Conservation (phyloP, 2,888 invertebrate genomes). For the Zhuqinia jingwanae region DNA sequence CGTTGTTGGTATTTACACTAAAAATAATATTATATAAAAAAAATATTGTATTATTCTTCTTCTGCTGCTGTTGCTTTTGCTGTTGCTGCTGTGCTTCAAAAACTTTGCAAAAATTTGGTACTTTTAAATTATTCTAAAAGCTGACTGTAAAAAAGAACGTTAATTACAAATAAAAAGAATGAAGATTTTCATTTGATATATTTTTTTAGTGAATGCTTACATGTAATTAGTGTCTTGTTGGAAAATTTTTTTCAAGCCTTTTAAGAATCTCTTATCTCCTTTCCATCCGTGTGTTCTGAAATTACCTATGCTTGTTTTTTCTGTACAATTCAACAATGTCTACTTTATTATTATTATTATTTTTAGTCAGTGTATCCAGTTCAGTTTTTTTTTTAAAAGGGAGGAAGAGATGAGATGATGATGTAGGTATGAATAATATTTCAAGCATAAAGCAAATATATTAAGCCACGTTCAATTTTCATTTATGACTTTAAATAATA, state of each 20-base stretch:
- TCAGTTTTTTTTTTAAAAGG: background rate
- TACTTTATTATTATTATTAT: too few relatives aligned
- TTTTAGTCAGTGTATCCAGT: background rate
- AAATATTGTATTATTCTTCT: too few relatives aligned
- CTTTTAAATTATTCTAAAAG: constrained; percentile 8
- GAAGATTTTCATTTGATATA: constrained; percentile 44
- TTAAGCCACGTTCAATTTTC: constrained; percentile 19
- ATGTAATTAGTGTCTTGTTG: constrained; percentile 70
- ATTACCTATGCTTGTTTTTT: constrained; percentile 7
- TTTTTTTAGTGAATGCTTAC: constrained; percentile 58
- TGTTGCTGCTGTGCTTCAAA: constrained; percentile 35
- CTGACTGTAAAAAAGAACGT: background rate
- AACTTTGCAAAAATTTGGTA: constrained; percentile 34
- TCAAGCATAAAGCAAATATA: constrained; percentile 33
- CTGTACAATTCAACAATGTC: background rate
- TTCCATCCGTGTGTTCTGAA: constrained; percentile 44
- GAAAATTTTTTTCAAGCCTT: constrained; percentile 54
- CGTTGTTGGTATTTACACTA: background rate
- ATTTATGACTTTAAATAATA: constrained; percentile 21
- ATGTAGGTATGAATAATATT: background rate
- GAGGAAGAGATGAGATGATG: too few relatives aligned
- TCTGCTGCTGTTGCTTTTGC: too few relatives aligned
- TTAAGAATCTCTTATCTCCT: constrained; percentile 55
- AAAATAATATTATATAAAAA: constrained; percentile 2
- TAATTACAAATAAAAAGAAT: constrained; percentile 23